Conservation (phyloP, 1,140 invertebrate species). For the Lucilia cuprina region DNA sequence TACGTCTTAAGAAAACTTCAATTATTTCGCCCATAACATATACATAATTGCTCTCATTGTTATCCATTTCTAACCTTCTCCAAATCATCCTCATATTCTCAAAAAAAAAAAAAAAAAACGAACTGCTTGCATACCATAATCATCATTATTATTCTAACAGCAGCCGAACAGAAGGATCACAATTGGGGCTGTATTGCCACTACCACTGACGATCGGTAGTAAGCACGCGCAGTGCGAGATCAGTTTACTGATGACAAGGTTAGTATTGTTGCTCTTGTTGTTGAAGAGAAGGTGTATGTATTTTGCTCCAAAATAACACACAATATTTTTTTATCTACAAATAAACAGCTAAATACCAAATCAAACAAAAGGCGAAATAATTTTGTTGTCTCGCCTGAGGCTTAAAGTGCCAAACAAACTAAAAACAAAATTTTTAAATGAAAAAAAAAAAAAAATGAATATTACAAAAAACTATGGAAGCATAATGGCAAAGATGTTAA, state of each 20-base stretch:
- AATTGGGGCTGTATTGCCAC: slow-evolving; percentile 18
- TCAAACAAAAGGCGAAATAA: slow-evolving; percentile 57
- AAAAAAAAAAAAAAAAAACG: too few relatives aligned
- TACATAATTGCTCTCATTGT: too few relatives aligned
- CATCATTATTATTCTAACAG: neutral
- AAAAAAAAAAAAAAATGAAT: neutral
- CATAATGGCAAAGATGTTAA: neutral
- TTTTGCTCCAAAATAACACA: too few relatives aligned
- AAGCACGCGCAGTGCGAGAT: slow-evolving; percentile 29
- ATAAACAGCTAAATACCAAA: slow-evolving; percentile 27
- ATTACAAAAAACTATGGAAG: neutral
- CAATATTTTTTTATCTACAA: neutral
- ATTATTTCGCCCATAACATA: too few relatives aligned
- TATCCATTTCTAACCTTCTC: too few relatives aligned
- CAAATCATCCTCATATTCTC: too few relatives aligned
- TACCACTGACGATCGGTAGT: slow-evolving; percentile 19
- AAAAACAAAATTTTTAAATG: neutral
- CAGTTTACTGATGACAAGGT: slow-evolving; percentile 24
- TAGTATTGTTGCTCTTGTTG: neutral
- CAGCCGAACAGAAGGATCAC: slow-evolving; percentile 27
- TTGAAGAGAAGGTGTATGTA: too few relatives aligned
- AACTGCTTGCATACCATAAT: neutral
- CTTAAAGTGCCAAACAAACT: slow-evolving; percentile 57
- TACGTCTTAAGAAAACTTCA: too few relatives aligned
- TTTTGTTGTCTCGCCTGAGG: slow-evolving; percentile 61